phyloP scores from a whole-genome alignment of 2,888 invertebrate genomes.

The Alcis repandata region DNA sequence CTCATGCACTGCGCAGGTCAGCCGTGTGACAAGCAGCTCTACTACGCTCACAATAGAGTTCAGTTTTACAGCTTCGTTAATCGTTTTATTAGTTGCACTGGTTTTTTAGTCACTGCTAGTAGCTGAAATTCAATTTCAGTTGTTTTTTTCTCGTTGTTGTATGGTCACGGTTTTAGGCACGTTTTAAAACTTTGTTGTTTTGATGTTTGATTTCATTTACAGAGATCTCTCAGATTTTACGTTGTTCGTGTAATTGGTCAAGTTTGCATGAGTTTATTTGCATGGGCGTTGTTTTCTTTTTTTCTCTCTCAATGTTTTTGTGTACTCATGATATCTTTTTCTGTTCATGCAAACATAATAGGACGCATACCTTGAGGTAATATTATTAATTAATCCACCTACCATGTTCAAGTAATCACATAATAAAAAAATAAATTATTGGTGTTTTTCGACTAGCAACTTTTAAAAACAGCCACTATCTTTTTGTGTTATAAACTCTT shows the following conservation, averaged over 20 bases:
- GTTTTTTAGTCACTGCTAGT: slow-evolving; percentile 27
- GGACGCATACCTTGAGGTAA: slow-evolving; percentile 85
- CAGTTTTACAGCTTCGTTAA: slow-evolving; percentile 42
- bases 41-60: slow-evolving; percentile 35
- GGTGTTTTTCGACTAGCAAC: too few species aligned
- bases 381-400: slow-evolving; percentile 17
- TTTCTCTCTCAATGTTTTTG: slow-evolving; percentile 30
- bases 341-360: slow-evolving; percentile 67
- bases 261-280: slow-evolving; percentile 43
- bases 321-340: slow-evolving; percentile 52
- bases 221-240: background rate
- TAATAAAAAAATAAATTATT: too few species aligned
- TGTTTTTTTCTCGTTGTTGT: slow-evolving; percentile 7
- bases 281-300: slow-evolving; percentile 2
- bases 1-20: slow-evolving; percentile 94
- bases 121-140: background rate
- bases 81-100: slow-evolving; percentile 36
- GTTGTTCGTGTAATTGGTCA: slow-evolving; percentile 39
- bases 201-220: background rate
- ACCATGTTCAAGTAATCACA: background rate
- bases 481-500: too few species aligned
- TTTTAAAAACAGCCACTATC: background rate
- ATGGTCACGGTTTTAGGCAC: background rate
- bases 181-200: background rate
- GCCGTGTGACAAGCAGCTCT: slow-evolving; percentile 41